Evolutionary conservation across 2,113 vertebrate species (phyloP), one percentile per base, ranked within the genome.

Genomic region (Ibidorhyncha struthersii): DNA sequence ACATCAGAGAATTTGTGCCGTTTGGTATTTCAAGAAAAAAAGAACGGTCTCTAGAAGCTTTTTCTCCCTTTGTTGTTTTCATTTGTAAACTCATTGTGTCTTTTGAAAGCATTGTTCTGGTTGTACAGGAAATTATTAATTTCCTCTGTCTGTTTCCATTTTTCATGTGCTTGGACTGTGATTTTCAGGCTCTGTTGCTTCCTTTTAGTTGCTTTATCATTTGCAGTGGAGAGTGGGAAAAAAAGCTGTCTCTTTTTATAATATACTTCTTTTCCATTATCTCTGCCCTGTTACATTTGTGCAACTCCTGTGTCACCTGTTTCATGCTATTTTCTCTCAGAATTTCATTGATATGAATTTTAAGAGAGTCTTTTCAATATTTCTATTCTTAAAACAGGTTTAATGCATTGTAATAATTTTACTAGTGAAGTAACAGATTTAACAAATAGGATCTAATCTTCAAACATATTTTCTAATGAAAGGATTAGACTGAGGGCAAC

Each of bases 61-160:
- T 66, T 89, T 49, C 9, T 76, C 7, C 1, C 10, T 76, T 74
- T 82, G 13, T 80, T 81, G 25, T 85, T 90, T 95, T 82, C n/a
- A 45, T 89, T 72, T 85, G 41, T 85, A 95, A 95, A 66, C 18
- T 23, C 63, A 45, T 34, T 77, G 43, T n/a, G 77, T 85, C 49
- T 85, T 86, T 97, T 91, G 83, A 94, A 93, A 91, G 80, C 10
- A 14, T 41, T 82, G 61, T 70, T 82, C 82, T 96, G 66, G 43
- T 77, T 95, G 58, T 85, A 77, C 84, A 91, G 95, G 94, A 97
- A 96, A 95, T 96, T 95, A 95, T 77, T 97, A 96, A 97, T 97
- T 97, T 96, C 95, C 95, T 91, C 55, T 79, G 73, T 87, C 94
- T 96, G 94, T 79, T 96, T 96, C 62, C 62, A 93, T 89, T 95